Evolutionary conservation across 1,140 invertebrate species (phyloP), one percentile per base, ranked within the genome.

Genomic region (Adoxophyes honmai): DNA sequence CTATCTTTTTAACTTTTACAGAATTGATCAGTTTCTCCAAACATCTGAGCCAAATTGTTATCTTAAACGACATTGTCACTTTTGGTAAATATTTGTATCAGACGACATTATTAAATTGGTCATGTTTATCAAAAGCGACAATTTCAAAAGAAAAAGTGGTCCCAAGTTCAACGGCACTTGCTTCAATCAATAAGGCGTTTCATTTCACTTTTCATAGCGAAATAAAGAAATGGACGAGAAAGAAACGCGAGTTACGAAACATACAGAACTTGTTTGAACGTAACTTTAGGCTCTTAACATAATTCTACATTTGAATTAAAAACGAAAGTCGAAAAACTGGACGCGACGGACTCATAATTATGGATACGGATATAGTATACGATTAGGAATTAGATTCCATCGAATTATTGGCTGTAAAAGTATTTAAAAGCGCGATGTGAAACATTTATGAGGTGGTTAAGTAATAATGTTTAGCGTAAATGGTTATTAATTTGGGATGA

Each of bases 261-360:
- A 15, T 16, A 21, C 9, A 48, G 16, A 48, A 33, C 42, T 21
- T 18, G 42, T 48, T 48, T 48, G 11, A 18, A 11, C 21, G 42
- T 33, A 48, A 48, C 28, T n/a, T 16, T 44, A 44, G n/a, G 10
- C 11, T 48, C 42, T 48, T 28, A 48, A 11, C 42, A 48, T 33
- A 48, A 28, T 28, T 16, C 7, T 48, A 48, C 42, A 48, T 48
- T 48, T 48, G 10, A 21, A 48, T 48, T 16, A 48, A 48, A 48
- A 48, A 9, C 42, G 42, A 48, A 48, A 48, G 42, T 48, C 3
- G 42, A 48, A 16, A 33, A 48, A 48, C 42, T 48, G 21, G 42
- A 21, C n/a, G 42, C 21, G 42, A 44, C 15, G 1, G 39, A 21
- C 21, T 28, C n/a, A 21, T 48, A 48, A 48, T 48, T 33, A 33